phyloP scores from a whole-genome alignment of 2,888 invertebrate genomes.

The Salpingus planirostris region DNA sequence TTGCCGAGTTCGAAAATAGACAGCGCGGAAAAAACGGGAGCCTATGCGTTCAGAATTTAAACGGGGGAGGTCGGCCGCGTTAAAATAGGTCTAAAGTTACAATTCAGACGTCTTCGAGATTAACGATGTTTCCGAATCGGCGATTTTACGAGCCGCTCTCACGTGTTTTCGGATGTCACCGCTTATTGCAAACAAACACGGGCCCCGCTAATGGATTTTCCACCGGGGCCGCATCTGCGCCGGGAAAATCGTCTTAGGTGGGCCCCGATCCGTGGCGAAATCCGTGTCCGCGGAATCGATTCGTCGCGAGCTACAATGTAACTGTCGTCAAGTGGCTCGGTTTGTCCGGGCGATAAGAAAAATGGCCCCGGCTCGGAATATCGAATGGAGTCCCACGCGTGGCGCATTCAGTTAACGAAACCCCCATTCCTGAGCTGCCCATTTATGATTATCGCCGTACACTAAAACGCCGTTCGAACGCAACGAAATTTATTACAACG shows the following conservation, averaged over 20 bases:
- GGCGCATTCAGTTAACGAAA: conserved; percentile 1
- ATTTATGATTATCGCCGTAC: conserved; percentile 8
- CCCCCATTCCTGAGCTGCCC: conserved; percentile 1
- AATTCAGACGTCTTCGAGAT: conserved; percentile 31
- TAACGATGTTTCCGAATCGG: conserved; percentile 30
- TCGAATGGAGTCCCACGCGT: conserved; percentile 5
- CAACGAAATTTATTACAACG: conserved; percentile 2
- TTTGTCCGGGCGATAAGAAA: conserved; percentile 3
- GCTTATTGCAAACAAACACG: conserved; percentile 21
- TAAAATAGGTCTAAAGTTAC: conserved; percentile 29
- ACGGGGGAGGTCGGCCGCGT: conserved; percentile 20
- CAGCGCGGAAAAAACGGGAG: conserved; percentile 1
- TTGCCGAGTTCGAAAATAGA: no score
- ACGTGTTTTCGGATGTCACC: conserved; percentile 8
- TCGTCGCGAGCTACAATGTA: conserved; percentile 16
- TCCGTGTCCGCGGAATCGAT: no score
- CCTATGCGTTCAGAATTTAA: conserved; percentile 17
- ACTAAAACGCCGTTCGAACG: conserved; percentile 4
- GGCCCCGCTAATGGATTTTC: conserved; percentile 8
- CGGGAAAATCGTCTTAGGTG: no score
- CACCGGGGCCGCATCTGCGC: no score
- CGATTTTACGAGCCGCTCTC: conserved; percentile 23
- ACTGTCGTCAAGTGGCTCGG: conserved; percentile 1
- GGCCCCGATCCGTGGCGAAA: no score
- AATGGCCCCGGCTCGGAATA: conserved; percentile 2